Base-by-base conservation (phyloP, 2,888 invertebrate species). In the Tenthredo livida region DNA sequence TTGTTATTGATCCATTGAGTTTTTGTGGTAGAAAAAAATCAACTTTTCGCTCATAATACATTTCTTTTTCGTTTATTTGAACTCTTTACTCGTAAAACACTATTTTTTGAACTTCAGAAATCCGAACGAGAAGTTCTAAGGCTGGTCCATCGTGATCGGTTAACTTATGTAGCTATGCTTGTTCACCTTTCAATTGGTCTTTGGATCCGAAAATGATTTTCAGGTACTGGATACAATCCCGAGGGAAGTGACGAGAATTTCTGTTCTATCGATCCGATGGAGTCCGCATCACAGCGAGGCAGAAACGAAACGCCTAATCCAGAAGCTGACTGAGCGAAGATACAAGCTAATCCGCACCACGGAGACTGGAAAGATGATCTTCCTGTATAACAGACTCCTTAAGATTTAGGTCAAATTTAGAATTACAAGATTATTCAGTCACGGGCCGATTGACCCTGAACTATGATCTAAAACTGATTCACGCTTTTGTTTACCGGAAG, bases 221-320 rank as follows among this genome's bases (percentile, higher is more conserved):
- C 72, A 93, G 93, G 91, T 93, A 17, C 90, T 93, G 84, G 93
- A 93, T 84, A 92, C 93, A 50, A 92, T 93, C 84, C 93, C 93
- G 7, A 92, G 93, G 93, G 92, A 92, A 47, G 88, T 90, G 77
- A 90, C 92, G 84, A 90, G 91, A 85, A 92, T 93, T 90, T 91
- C 91, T 21, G 89, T 91, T 25, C 85, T 93, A 75, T 92, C 93
- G 82, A 92, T 93, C 50, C 92, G 93, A 37, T 92, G 92, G 92
- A 91, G 90, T 67, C 87, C 90, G 17, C 91, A 92, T 75, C 92
- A 91, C 47, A 92, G 88, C 84, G 92, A 92, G 70, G 85, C 87
- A 15, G 93, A 93, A 80, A 92, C 90, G n/a, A 91, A 90, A 84
- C 90, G 84, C 86, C 89, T 93, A 85, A 89, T 92, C 67, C 90